phyloP scores from a whole-genome alignment of 2,888 invertebrate genomes.

The Mycalesis mineus region DNA sequence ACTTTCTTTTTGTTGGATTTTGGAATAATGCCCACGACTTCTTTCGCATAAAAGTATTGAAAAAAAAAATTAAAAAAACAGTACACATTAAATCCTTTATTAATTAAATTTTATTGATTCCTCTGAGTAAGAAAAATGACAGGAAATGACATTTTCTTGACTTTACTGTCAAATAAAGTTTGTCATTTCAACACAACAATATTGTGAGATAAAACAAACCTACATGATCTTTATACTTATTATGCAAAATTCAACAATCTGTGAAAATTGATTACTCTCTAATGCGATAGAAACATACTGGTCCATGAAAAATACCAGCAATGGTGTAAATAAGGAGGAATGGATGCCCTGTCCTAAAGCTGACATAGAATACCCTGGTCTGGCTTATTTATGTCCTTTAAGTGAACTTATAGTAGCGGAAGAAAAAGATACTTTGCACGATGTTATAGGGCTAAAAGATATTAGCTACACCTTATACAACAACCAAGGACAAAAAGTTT shows the following conservation, averaged over 20 bases:
- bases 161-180: too few relatives aligned
- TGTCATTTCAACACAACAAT: too few relatives aligned
- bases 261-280: background rate
- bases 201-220: too few relatives aligned
- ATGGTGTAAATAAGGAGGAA: conserved; percentile 35
- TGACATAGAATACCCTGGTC: conserved; percentile 41
- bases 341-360: conserved; percentile 58
- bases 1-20: too few relatives aligned
- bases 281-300: background rate
- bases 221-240: too few relatives aligned
- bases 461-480: conserved; percentile 53
- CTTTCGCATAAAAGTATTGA: too few relatives aligned
- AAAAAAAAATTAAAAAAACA: too few relatives aligned
- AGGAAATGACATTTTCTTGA: too few relatives aligned
- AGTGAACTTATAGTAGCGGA: conserved; percentile 45
- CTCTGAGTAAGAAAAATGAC: too few relatives aligned
- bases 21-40: too few relatives aligned
- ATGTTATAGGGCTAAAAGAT: conserved; percentile 40
- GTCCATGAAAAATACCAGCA: conserved; percentile 24
- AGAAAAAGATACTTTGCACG: conserved; percentile 44
- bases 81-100: too few relatives aligned
- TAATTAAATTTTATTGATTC: too few relatives aligned
- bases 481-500: conserved; percentile 49
- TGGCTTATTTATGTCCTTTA: conserved; percentile 47
- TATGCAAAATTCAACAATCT: background rate